Percentiles rank a stretch among this genome's conserved stretches.
Evolutionary conservation across 1,140 invertebrate species (phyloP).

Genomic region (Brachionus rotundiformis): DNA sequence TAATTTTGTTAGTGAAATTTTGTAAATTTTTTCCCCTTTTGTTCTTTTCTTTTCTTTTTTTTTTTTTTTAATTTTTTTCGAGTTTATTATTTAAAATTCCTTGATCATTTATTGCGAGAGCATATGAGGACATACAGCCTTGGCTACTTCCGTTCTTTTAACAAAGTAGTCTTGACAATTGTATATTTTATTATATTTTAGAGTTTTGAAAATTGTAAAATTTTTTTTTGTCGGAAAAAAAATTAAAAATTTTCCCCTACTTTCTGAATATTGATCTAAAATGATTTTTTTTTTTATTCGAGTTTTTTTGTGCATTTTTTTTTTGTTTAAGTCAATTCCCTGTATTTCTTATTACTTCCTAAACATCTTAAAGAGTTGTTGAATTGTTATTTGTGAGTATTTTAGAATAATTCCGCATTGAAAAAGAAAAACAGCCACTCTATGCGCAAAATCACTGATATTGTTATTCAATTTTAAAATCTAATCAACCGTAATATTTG

Average conservation of each 20-base stretch:
- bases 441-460: background rate
- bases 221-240: background rate
- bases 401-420: background rate
- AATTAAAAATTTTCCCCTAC: background rate
- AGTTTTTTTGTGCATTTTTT: slow-evolving; percentile 6
- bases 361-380: background rate
- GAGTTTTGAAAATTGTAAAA: slow-evolving; percentile 13
- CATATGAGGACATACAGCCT: background rate
- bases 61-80: background rate
- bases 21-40: background rate
- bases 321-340: background rate
- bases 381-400: background rate
- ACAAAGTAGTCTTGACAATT: background rate
- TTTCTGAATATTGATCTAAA: background rate
- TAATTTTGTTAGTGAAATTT: slow-evolving; percentile 24
- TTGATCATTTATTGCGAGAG: background rate
- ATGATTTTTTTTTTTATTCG: background rate
- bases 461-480: slow-evolving; percentile 7
- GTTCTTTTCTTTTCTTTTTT: background rate
- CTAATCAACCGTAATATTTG: background rate
- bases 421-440: background rate
- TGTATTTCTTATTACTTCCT: background rate
- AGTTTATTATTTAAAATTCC: slow-evolving; percentile 15
- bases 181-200: no score
- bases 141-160: background rate